phyloP scores from a whole-genome alignment of 2,888 invertebrate genomes.

The Pinctada fucata region DNA sequence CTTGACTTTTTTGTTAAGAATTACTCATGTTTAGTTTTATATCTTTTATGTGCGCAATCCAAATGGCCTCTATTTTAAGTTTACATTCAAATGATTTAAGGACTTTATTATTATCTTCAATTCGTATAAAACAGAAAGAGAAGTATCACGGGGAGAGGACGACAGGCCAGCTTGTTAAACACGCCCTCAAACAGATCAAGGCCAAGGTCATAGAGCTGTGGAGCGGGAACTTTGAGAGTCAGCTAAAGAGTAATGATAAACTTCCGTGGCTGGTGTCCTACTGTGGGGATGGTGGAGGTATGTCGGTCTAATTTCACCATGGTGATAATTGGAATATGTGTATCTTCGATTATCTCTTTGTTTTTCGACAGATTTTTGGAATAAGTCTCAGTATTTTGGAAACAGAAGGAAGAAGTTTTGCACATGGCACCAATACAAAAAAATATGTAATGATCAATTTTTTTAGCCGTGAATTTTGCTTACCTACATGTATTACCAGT shows the following conservation, averaged over 20 bases:
- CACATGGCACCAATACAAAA: too few species aligned
- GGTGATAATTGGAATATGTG: neutral
- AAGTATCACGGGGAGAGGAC: slow-evolving; percentile 82
- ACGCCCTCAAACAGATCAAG: slow-evolving; percentile 81
- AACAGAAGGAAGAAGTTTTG: too few species aligned
- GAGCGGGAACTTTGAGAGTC: slow-evolving; percentile 75
- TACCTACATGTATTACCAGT: too few species aligned
- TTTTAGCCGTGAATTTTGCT: too few species aligned
- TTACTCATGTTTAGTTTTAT: too few species aligned
- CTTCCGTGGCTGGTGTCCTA: slow-evolving; percentile 81
- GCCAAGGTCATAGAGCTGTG: slow-evolving; percentile 77
- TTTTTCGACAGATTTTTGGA: neutral
- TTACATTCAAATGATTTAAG: too few species aligned
- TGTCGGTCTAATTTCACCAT: slow-evolving; percentile 4
- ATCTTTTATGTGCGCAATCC: too few species aligned
- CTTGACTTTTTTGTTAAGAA: too few species aligned
- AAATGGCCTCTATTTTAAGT: too few species aligned
- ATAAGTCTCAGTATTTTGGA: neutral
- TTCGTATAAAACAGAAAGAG: slow-evolving; percentile 77
- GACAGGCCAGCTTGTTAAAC: slow-evolving; percentile 81
- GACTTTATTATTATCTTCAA: too few species aligned
- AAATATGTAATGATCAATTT: too few species aligned
- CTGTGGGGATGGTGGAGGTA: slow-evolving; percentile 80
- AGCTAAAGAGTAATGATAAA: slow-evolving; percentile 56
- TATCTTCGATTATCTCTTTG: too few species aligned